Conservation (phyloP, 2,113 vertebrate genomes). For the Paramormyrops kingsleyae region DNA sequence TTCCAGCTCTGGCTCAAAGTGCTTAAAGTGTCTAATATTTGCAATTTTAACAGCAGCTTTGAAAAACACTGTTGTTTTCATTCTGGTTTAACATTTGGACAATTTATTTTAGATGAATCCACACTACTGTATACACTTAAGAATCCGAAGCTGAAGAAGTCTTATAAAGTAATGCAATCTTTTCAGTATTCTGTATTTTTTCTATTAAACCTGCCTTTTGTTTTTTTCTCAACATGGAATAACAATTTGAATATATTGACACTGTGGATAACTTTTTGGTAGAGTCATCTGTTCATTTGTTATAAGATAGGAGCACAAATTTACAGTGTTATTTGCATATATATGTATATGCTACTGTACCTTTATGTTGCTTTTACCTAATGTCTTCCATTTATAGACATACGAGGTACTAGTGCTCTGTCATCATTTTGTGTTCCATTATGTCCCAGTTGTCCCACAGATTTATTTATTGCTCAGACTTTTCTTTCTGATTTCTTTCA, state of each 20-base stretch:
- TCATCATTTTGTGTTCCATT: not conserved
- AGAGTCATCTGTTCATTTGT: not conserved
- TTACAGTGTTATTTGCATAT: not conserved
- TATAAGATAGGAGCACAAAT: not conserved
- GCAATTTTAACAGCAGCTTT: not conserved
- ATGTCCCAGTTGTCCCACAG: not conserved
- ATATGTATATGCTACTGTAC: not conserved
- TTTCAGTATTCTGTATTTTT: not conserved
- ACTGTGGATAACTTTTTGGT: not conserved
- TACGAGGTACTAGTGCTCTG: not conserved
- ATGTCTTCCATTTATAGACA: not conserved
- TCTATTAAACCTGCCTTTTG: not conserved
- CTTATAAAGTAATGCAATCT: not conserved
- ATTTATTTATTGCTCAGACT: not conserved
- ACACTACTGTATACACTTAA: not conserved
- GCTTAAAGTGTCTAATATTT: not conserved
- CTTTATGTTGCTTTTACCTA: not conserved
- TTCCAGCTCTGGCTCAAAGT: not conserved
- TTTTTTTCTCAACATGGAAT: not conserved
- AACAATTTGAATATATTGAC: not conserved
- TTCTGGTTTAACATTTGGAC: not conserved
- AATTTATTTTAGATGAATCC: not conserved
- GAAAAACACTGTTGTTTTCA: not conserved
- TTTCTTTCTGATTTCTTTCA: not conserved
- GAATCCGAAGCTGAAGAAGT: not conserved